Evolutionary conservation across 2,888 invertebrate species (phyloP).

Genomic region (Polymixis lichenea): DNA sequence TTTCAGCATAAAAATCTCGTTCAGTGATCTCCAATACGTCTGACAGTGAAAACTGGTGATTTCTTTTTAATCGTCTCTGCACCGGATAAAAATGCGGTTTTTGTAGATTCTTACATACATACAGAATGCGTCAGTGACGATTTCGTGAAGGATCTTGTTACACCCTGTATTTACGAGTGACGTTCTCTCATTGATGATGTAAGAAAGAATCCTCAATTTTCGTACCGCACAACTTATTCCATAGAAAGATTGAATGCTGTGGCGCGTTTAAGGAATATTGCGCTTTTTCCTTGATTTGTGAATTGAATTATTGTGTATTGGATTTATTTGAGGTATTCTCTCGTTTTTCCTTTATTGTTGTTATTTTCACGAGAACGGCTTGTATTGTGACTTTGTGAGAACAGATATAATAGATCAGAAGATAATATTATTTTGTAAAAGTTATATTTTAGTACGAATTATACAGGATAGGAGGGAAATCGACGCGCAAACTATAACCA

Average conservation of each 20-base stretch:
- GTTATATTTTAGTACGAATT: not conserved
- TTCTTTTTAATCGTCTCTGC: not conserved
- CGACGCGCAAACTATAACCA: no score
- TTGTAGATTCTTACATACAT: no score
- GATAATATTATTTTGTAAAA: slow-evolving; percentile 13
- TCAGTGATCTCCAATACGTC: no score
- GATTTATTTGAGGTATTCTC: slow-evolving; percentile 71
- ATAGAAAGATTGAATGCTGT: slow-evolving; percentile 69
- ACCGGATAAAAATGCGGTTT: no score
- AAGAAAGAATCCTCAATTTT: slow-evolving; percentile 30
- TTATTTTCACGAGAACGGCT: slow-evolving; percentile 60
- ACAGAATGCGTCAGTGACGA: no score
- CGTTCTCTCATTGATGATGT: not conserved
- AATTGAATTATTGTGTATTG: slow-evolving; percentile 78
- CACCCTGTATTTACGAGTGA: not conserved
- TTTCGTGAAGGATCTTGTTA: no score
- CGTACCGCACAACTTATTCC: slow-evolving; percentile 48
- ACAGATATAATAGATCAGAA: slow-evolving; percentile 23
- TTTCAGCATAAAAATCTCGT: not conserved
- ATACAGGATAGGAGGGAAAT: no score
- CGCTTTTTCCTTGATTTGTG: slow-evolving; percentile 75
- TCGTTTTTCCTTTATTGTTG: slow-evolving; percentile 70
- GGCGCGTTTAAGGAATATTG: slow-evolving; percentile 74
- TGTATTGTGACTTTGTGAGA: slow-evolving; percentile 53
- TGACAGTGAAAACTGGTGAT: not conserved